A percentile compares a stretch with the other conserved stretches of the same genome.
These are phyloP conservation scores for Folsomia manolachei DNA, from an alignment of 2,888 invertebrate species.

Conservation along the genomic window DNA sequence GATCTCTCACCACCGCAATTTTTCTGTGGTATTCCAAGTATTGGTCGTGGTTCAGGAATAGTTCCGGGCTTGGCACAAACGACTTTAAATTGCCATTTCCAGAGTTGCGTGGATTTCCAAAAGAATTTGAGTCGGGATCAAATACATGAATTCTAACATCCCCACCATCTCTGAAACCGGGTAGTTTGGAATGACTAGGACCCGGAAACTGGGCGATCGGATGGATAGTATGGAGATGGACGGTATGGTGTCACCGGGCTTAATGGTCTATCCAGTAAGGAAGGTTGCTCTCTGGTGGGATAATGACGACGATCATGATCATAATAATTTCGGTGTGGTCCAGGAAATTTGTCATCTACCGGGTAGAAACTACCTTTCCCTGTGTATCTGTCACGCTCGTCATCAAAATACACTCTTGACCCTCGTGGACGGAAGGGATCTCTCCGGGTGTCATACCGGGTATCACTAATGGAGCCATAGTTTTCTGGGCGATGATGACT, in stretches of 20 bases:
- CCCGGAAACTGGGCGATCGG: conserved; percentile 31
- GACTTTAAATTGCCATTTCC: conserved; percentile 9
- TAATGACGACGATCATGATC: not conserved
- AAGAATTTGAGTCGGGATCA: conserved; percentile 33
- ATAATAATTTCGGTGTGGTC: not conserved
- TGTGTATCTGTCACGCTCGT: too few species aligned
- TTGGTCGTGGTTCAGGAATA: conserved; percentile 47
- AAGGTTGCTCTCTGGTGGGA: not conserved
- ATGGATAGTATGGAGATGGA: conserved; percentile 17
- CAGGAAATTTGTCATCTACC: not conserved
- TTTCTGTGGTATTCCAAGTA: conserved; percentile 47
- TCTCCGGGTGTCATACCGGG: not conserved
- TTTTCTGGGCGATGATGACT: conserved; percentile 26
- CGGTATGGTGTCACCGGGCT: conserved; percentile 32
- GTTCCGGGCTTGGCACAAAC: conserved; percentile 41
- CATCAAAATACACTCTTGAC: conserved; percentile 31
- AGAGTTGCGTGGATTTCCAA: conserved; percentile 33
- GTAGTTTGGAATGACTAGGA: conserved; percentile 36
- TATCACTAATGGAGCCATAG: not conserved
- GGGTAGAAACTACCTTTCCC: not conserved
- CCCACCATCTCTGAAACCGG: conserved; percentile 14
- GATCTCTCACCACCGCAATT: conserved; percentile 36
- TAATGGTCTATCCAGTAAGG: conserved; percentile 26
- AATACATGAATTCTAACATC: conserved; percentile 35
- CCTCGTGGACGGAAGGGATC: conserved; percentile 18